Evolutionary conservation across 1,140 invertebrate genomes (phyloP).

Genomic region (Heliothis subflexa): DNA sequence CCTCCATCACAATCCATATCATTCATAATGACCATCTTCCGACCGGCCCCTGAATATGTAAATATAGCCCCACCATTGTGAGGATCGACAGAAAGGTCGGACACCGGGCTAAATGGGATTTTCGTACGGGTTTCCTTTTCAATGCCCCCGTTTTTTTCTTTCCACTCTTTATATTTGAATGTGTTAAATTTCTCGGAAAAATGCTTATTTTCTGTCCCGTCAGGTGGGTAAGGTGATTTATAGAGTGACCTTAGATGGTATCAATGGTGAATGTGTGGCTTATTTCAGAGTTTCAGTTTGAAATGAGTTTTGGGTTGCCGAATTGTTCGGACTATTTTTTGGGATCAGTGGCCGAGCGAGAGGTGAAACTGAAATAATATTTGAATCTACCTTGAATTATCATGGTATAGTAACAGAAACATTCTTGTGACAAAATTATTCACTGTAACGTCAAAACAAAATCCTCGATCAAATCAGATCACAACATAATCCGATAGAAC

Average conservation of each 20-base stretch:
- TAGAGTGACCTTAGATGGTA: slow-evolving; percentile 45
- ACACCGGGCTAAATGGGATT: slow-evolving; percentile 65
- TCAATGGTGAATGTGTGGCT: slow-evolving; percentile 39
- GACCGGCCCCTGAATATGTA: slow-evolving; percentile 51
- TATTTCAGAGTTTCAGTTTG: slow-evolving; percentile 22
- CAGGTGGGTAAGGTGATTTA: slow-evolving; percentile 61
- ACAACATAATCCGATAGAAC: slow-evolving; percentile 14
- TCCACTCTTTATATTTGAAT: slow-evolving; percentile 56
- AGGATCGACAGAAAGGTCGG: slow-evolving; percentile 69
- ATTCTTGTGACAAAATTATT: neutral
- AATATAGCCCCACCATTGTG: slow-evolving; percentile 67
- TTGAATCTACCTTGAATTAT: neutral
- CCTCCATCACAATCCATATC: slow-evolving; percentile 68
- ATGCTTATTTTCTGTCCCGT: slow-evolving; percentile 63
- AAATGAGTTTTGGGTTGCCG: slow-evolving; percentile 30
- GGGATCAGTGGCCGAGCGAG: neutral
- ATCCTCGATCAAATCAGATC: slow-evolving; percentile 9
- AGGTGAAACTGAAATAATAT: neutral
- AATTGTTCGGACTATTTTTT: slow-evolving; percentile 22
- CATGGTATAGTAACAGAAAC: too few species aligned
- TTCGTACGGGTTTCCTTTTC: slow-evolving; percentile 65
- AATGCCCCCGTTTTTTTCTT: slow-evolving; percentile 49
- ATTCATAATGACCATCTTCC: slow-evolving; percentile 70
- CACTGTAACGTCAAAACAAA: neutral
- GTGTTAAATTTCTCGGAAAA: slow-evolving; percentile 77